Evolutionary conservation across 2,113 vertebrate genomes (phyloP).

Genomic region (Sitta europaea): DNA sequence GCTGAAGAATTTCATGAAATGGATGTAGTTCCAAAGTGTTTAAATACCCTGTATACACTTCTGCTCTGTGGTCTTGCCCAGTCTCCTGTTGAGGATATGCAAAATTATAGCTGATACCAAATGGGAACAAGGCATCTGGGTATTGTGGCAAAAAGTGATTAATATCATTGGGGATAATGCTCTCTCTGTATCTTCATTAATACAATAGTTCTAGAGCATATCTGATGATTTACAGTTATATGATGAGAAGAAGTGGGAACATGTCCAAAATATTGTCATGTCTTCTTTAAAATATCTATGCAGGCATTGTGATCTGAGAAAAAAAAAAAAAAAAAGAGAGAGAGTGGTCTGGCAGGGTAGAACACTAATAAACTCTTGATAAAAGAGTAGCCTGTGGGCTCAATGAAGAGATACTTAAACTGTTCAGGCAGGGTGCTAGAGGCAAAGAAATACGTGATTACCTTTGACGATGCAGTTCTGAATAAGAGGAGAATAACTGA

Average conservation of each 20-base stretch:
- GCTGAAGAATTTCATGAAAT: not conserved
- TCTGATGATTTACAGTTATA: not conserved
- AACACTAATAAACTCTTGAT: slow-evolving; percentile 27
- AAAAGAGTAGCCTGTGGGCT: not conserved
- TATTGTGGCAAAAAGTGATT: not conserved
- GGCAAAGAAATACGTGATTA: slow-evolving; percentile 6
- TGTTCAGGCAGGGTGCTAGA: not conserved
- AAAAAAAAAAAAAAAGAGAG: not conserved
- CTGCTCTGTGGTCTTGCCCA: not conserved
- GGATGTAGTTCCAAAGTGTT: not conserved
- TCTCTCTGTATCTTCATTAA: not conserved
- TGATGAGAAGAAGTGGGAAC: not conserved
- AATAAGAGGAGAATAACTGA: not conserved
- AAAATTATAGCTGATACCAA: not conserved
- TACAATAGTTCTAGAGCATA: not conserved
- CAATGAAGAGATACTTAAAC: not conserved
- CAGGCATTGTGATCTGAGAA: not conserved
- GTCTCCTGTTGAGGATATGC: not conserved
- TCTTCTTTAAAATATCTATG: not conserved
- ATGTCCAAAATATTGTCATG: not conserved
- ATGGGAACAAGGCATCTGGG: not conserved
- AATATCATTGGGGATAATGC: not conserved
- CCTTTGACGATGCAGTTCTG: not conserved
- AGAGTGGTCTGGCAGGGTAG: not conserved
- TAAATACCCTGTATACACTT: not conserved